These are phyloP conservation scores for Leontopithecus rosalia DNA, from an alignment of 2,797 vertebrate genomes.

Conservation along the genomic window DNA sequence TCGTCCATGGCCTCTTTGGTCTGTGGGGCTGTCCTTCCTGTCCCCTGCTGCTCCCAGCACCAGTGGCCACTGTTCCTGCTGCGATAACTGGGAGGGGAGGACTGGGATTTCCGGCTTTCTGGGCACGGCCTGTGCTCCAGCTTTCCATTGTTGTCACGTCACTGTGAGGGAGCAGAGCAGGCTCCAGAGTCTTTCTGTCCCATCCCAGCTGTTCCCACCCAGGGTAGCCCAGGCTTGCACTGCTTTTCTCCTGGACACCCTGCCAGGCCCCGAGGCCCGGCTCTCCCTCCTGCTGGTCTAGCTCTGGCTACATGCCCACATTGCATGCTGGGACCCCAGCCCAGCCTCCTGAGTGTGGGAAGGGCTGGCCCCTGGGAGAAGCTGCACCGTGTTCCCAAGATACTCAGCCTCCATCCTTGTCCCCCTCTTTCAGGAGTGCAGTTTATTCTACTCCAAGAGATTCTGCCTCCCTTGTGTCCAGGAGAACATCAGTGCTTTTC, in stretches of 20 bases:
- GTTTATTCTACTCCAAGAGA: constrained; percentile 93
- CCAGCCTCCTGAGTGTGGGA: accelerated
- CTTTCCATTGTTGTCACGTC: not conserved
- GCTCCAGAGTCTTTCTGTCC: not conserved
- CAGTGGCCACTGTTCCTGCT: not conserved
- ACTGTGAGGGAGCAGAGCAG: accelerated
- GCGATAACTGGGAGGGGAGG: not conserved
- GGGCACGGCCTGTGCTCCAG: not conserved
- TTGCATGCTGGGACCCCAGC: not conserved
- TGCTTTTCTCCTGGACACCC: not conserved
- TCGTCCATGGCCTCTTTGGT: not conserved
- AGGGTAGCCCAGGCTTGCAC: not conserved
- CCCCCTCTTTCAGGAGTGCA: constrained; percentile 89
- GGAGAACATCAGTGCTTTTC: constrained; percentile 90
- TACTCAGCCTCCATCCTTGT: not conserved
- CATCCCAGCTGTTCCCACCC: not conserved
- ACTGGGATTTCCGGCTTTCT: accelerated
- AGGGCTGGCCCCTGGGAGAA: not conserved
- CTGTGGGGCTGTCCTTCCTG: not conserved
- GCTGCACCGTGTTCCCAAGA: accelerated
- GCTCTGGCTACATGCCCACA: not conserved
- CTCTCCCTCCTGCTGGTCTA: not conserved
- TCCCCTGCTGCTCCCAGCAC: not conserved
- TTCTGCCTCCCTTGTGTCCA: constrained; percentile 92
- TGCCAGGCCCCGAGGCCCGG: not conserved